These are phyloP conservation scores for Crocallis elinguaria DNA, from an alignment of 2,888 invertebrate genomes.

Conservation along the genomic window DNA sequence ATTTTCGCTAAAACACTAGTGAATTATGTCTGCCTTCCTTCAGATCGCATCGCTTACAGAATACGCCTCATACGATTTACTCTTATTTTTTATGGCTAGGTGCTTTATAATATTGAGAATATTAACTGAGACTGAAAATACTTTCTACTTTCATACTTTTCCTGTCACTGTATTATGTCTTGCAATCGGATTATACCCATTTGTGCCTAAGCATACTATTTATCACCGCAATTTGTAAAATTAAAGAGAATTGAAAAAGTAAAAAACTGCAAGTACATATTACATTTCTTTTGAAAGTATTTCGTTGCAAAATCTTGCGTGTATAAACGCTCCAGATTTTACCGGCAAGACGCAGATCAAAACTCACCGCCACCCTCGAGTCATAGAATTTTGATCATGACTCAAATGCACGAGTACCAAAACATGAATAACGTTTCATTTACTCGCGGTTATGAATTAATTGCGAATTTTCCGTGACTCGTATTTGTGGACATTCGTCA, in stretches of 20 bases:
- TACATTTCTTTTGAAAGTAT: too few species aligned
- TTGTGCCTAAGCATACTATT: too few species aligned
- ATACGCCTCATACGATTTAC: constrained; percentile 1
- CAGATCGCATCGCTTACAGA: constrained; percentile 9
- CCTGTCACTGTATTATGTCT: too few species aligned
- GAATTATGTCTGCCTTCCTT: constrained; percentile 33
- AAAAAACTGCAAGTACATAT: too few species aligned
- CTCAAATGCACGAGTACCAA: constrained; percentile 9
- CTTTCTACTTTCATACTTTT: not conserved
- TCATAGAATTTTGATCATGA: constrained; percentile 5
- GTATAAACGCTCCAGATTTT: not conserved
- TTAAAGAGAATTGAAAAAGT: too few species aligned
- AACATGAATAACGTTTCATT: constrained; percentile 13
- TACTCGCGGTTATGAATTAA: not conserved
- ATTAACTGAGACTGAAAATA: not conserved
- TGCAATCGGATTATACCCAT: too few species aligned
- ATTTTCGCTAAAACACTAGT: constrained; percentile 45
- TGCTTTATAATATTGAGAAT: not conserved
- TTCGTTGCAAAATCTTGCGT: too few species aligned
- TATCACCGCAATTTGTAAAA: too few species aligned
- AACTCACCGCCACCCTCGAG: not conserved
- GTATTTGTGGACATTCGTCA: too few species aligned
- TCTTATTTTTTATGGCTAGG: not conserved
- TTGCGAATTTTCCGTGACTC: not conserved
- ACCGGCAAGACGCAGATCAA: not conserved